Evolutionary conservation across 2,888 invertebrate genomes (phyloP).

Genomic region (Barypeithes pellucidus): DNA sequence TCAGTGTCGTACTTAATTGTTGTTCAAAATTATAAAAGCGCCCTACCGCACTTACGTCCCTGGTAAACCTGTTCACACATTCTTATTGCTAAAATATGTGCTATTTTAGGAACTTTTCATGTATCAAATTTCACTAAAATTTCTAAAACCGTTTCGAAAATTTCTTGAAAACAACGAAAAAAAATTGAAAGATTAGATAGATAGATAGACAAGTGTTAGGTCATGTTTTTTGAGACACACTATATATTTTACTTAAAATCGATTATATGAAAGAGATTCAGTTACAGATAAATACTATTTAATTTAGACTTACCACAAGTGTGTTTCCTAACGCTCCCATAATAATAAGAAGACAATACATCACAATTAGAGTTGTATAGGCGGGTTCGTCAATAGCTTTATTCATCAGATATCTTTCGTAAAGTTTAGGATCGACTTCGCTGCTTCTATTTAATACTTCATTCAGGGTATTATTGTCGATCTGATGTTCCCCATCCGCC

Average conservation of each 20-base stretch:
- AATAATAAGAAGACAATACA: constrained; percentile 83
- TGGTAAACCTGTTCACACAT: no score
- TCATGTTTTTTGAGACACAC: no score
- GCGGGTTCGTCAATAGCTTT: constrained; percentile 82
- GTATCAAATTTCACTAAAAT: no score
- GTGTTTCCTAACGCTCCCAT: constrained; percentile 90
- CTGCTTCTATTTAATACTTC: constrained; percentile 60
- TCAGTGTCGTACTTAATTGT: no score
- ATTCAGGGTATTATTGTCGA: constrained; percentile 43
- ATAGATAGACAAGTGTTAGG: no score
- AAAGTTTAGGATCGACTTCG: constrained; percentile 69
- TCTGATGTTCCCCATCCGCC: constrained; percentile 36
- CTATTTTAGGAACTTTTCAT: no score
- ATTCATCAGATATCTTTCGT: constrained; percentile 79
- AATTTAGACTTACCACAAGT: constrained; percentile 79
- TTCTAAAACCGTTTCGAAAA: no score
- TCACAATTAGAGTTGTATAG: constrained; percentile 78
- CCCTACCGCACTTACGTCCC: no score
- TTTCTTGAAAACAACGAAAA: no score
- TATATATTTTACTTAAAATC: neutral
- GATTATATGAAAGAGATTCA: constrained; percentile 1
- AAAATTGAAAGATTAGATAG: no score
- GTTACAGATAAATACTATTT: neutral
- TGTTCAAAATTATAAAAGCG: no score
- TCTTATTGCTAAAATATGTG: no score